These are phyloP conservation scores for Crotalus horridus DNA, from an alignment of 2,113 vertebrate genomes.

Conservation along the genomic window DNA sequence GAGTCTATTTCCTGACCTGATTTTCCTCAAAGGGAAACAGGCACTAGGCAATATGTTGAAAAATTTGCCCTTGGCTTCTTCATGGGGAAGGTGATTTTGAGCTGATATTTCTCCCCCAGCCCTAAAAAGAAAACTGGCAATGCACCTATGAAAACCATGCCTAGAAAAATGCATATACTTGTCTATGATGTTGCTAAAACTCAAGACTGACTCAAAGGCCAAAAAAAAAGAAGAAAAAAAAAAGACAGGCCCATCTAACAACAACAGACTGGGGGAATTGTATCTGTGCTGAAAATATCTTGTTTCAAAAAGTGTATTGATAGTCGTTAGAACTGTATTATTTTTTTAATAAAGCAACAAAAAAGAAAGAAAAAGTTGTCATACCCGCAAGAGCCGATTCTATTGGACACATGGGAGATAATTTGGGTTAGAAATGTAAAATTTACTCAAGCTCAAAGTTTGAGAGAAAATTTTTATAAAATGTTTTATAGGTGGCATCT, in stretches of 20 bases:
- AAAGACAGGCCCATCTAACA: neutral
- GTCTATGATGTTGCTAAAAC: neutral
- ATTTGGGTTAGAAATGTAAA: too few relatives aligned
- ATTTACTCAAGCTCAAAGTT: too few relatives aligned
- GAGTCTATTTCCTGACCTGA: neutral
- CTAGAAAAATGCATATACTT: neutral
- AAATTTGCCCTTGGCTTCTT: neutral
- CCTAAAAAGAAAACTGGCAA: neutral
- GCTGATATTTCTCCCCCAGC: neutral
- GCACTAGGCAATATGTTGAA: neutral
- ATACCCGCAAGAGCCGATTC: neutral
- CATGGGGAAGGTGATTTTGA: too few relatives aligned
- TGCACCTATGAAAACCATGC: neutral
- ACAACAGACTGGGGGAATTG: neutral
- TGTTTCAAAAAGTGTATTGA: neutral
- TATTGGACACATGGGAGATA: too few relatives aligned
- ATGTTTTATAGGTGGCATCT: too few relatives aligned
- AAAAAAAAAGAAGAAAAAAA: neutral
- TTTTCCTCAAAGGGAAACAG: neutral
- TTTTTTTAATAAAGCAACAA: neutral
- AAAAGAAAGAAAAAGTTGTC: neutral
- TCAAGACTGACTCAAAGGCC: neutral
- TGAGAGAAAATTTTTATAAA: too few relatives aligned
- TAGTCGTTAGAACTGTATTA: neutral
- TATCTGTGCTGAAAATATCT: neutral